A percentile compares a stretch with the other conserved stretches of the same genome.
These are phyloP conservation scores for Siderastrea radians DNA, from an alignment of 92 coral and sea anemone species.

Conservation along the genomic window DNA sequence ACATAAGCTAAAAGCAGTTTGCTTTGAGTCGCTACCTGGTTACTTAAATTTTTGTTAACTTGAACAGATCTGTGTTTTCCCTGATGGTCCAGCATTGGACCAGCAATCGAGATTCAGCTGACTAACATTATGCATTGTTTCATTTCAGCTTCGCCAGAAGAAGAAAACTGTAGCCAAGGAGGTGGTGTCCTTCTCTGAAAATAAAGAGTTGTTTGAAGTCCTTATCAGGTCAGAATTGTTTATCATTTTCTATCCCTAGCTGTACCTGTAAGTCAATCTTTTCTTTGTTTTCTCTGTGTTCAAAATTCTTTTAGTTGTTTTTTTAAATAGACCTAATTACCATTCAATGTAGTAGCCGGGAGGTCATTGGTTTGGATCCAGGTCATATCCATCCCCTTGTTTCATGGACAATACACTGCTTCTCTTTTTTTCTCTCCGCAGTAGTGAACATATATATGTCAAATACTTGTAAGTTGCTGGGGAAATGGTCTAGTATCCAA, in stretches of 20 bases:
- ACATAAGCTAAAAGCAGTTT: too few relatives aligned
- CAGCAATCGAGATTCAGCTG: background rate
- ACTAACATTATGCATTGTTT: background rate
- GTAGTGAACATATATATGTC: too few relatives aligned
- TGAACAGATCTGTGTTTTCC: background rate
- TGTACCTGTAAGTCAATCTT: background rate
- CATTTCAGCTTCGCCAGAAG: conserved; percentile 82
- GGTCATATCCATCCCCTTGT: too few relatives aligned
- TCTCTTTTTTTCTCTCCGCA: too few relatives aligned
- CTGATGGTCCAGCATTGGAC: background rate
- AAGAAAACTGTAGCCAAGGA: conserved; percentile 81
- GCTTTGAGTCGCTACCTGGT: too few relatives aligned
- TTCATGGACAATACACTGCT: too few relatives aligned
- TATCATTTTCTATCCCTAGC: background rate
- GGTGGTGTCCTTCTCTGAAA: conserved; percentile 80
- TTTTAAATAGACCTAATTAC: too few relatives aligned
- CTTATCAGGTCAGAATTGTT: conserved; percentile 72
- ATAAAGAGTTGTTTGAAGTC: conserved; percentile 80
- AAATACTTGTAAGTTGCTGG: too few relatives aligned
- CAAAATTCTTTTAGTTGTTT: too few relatives aligned
- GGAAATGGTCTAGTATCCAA: too few relatives aligned
- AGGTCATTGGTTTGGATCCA: too few relatives aligned
- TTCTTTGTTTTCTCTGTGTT: background rate
- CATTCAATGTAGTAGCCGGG: too few relatives aligned
- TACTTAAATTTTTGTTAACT: background rate